Base-by-base conservation (phyloP, 1,140 invertebrate genomes). In the Tetramorium alpestre region DNA sequence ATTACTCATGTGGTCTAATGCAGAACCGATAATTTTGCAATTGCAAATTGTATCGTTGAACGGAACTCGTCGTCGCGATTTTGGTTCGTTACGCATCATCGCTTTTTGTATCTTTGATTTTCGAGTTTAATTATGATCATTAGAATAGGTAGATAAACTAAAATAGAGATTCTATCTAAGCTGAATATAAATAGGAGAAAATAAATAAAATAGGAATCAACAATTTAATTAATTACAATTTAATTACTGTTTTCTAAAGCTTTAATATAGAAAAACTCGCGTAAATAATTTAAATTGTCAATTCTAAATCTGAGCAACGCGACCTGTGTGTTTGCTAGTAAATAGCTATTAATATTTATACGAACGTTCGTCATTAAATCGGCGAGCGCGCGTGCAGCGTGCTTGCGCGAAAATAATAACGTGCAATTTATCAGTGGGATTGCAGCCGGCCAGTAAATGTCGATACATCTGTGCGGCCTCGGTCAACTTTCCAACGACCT, bases 401-500 rank as follows among this genome's bases (percentile, higher is more conserved):
- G 22, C 56, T 51, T 69, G 76, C 67, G 62, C 76, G 86, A 81
- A 87, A 90, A 87, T 90, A 90, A 90, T 90, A 90, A 89, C 85
- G 58, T 54, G 88, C 62, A 85, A 90, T 90, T 89, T 90, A 90
- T 90, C 88, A 90, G 73, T 0, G 58, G 44, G 87, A 87, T 90
- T 80, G 86, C 65, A 90, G 49, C 85, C 58, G 58, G 41, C 62
- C 60, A 86, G 88, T 77, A 88, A 81, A 88, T 72, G 80, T 87
- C 86, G 89, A 91, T 90, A 90, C 76, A 90, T 90, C 82, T 81
- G 73, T 56, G 75, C 73, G 56, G 11, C 51, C 60, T 90, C 78
- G 88, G 86, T 90, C 86, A 90, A 90, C 86, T 90, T 88, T 90
- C 85, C 86, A 91, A 86, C 72, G 82, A 88, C 76, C 78, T 91